phyloP scores from a whole-genome alignment of 2,797 vertebrate genomes.

The Manis javanica region DNA sequence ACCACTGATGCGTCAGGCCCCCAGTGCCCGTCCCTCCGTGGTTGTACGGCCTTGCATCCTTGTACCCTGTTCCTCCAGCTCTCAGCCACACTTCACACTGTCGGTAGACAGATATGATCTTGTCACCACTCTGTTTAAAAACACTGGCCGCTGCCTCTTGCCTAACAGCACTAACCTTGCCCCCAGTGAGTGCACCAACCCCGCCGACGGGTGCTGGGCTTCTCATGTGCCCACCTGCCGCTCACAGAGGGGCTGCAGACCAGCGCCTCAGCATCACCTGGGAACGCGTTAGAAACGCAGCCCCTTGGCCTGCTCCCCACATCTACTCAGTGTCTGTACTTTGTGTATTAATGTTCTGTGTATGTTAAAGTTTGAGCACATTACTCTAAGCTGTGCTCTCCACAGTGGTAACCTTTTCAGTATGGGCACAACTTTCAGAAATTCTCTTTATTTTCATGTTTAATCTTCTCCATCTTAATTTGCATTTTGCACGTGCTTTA shows the following conservation, averaged over 20 bases:
- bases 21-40: neutral
- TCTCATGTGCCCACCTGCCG: neutral
- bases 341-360: neutral
- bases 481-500: neutral
- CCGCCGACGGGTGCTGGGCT: neutral
- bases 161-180: neutral
- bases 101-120: neutral
- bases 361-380: neutral
- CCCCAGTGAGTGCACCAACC: too few species aligned
- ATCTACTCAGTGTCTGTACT: neutral
- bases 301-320: neutral
- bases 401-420: neutral
- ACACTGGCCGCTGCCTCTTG: neutral
- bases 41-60: neutral
- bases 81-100: neutral
- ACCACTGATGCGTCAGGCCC: neutral
- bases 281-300: neutral
- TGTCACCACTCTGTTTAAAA: neutral
- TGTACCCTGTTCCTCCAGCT: neutral
- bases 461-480: neutral
- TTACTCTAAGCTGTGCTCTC: neutral
- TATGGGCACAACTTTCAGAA: neutral
- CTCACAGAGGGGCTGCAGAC: neutral
- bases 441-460: neutral
- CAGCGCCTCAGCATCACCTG: too few species aligned